Conservation (phyloP, 2,113 vertebrate genomes). For the Mixornis gularis region DNA sequence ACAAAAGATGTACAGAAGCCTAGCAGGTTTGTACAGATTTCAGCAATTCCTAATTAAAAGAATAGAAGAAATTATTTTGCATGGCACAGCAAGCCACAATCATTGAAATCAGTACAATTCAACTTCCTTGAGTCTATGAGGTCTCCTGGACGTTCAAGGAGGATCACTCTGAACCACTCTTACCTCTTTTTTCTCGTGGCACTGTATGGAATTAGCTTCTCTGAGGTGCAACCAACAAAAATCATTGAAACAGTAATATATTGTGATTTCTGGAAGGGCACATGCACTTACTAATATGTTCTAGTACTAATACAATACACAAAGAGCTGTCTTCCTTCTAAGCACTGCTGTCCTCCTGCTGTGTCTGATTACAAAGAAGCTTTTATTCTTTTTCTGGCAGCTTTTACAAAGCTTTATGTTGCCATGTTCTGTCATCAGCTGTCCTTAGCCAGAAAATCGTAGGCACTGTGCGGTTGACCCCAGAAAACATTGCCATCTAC, state of each 20-base stretch:
- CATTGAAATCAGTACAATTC: neutral
- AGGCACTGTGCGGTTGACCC: neutral
- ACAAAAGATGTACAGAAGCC: neutral
- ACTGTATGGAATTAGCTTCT: neutral
- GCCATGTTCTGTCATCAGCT: neutral
- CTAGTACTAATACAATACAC: neutral
- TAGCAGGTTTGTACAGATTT: neutral
- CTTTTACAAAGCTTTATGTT: neutral
- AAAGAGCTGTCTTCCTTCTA: neutral
- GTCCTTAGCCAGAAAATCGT: neutral
- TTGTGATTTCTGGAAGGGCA: neutral
- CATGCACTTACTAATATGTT: neutral
- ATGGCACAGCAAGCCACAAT: neutral
- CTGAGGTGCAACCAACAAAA: neutral
- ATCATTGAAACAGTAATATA: neutral
- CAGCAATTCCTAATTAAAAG: conserved; percentile 11
- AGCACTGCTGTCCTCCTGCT: neutral
- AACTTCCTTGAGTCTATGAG: neutral
- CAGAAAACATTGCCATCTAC: neutral
- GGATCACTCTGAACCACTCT: neutral
- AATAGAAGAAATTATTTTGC: neutral
- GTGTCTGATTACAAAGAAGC: neutral
- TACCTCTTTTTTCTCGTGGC: neutral
- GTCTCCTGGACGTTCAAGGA: neutral
- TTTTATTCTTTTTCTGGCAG: neutral